A percentile compares a stretch with the other conserved stretches of the same genome.
phyloP scores from a whole-genome alignment of 2,113 vertebrate genomes.

The Entomyzon cyanotis region DNA sequence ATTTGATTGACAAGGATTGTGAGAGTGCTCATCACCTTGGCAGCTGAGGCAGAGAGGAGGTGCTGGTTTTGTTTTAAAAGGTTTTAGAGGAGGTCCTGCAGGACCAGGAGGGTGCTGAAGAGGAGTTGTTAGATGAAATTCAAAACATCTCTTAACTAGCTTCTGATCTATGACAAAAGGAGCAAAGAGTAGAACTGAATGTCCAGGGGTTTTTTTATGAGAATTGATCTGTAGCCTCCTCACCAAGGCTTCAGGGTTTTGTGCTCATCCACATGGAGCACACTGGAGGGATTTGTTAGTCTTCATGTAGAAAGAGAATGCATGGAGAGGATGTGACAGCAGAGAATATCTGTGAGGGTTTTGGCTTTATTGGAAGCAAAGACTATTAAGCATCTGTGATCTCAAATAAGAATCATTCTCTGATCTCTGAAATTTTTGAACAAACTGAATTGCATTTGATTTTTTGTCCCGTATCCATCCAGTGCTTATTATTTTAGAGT shows the following conservation, averaged over 20 bases:
- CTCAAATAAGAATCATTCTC: background rate
- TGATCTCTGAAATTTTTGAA: background rate
- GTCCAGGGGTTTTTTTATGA: background rate
- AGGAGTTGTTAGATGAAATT: background rate
- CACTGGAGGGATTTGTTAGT: background rate
- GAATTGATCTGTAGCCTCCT: background rate
- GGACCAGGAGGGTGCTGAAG: background rate
- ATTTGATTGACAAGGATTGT: background rate
- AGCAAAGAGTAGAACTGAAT: background rate
- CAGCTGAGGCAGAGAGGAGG: background rate
- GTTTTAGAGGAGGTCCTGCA: background rate
- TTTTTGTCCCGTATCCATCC: background rate
- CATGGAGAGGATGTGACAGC: background rate
- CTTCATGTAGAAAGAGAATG: background rate
- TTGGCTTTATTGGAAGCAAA: background rate
- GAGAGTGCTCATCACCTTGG: background rate
- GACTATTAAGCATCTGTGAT: background rate
- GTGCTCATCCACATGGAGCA: rapidly evolving
- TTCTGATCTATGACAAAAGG: background rate
- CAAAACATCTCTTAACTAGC: background rate
- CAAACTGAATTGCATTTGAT: background rate
- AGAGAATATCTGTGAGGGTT: background rate
- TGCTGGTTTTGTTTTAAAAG: background rate
- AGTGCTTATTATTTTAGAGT: background rate
- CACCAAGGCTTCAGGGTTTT: background rate